phyloP scores from a whole-genome alignment of 1,140 invertebrate species.

The Charaxes varanes region DNA sequence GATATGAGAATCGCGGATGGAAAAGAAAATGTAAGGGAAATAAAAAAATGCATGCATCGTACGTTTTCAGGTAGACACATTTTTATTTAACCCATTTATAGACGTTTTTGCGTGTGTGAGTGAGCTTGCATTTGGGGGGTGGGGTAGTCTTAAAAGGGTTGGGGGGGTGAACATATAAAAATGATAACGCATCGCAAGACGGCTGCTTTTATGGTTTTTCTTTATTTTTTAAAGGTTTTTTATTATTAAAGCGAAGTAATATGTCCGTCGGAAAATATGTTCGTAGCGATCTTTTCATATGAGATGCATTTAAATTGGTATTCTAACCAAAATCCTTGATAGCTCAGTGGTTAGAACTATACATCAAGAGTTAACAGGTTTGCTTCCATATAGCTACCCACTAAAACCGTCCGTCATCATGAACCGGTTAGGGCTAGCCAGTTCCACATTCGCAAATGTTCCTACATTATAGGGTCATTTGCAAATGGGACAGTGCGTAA shows the following conservation, averaged over 20 bases:
- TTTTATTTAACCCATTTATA: constrained; percentile 74
- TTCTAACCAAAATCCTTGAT: no score
- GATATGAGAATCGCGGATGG: constrained; percentile 73
- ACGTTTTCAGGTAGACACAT: constrained; percentile 74
- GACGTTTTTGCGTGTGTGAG: constrained; percentile 46
- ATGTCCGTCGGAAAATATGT: constrained; percentile 31
- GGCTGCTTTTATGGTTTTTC: constrained; percentile 73
- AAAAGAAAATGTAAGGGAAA: constrained; percentile 70
- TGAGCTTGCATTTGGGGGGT: constrained; percentile 48
- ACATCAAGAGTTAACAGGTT: no score
- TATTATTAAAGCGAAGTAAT: constrained; percentile 59
- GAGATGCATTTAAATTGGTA: constrained; percentile 5
- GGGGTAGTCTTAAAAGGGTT: constrained; percentile 45
- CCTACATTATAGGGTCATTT: no score
- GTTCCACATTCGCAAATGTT: no score
- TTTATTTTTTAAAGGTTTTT: constrained; percentile 71
- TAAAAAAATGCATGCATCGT: constrained; percentile 71
- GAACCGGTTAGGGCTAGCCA: no score
- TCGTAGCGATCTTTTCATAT: constrained; percentile 12
- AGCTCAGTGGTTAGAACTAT: no score
- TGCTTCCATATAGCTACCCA: no score
- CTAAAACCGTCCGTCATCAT: no score
- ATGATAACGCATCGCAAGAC: constrained; percentile 74
- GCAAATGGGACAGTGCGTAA: no score
- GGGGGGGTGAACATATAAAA: constrained; percentile 64